Evolutionary conservation across 2,888 invertebrate species (phyloP).

Genomic region (Phytoseiulus persimilis): DNA sequence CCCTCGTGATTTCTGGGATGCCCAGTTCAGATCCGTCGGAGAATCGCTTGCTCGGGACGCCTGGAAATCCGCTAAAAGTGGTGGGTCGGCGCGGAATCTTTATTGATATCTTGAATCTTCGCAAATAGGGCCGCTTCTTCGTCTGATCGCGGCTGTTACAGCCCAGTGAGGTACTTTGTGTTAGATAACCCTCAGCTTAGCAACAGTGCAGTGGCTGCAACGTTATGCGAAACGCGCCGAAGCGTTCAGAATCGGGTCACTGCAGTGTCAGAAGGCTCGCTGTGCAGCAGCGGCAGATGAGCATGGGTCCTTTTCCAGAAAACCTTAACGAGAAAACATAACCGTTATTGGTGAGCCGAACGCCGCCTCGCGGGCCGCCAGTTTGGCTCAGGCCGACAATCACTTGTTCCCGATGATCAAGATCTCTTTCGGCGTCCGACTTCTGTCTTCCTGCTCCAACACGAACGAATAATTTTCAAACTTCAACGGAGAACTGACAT

Average conservation of each 20-base stretch:
- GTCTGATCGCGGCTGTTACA: not conserved
- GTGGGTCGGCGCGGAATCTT: not conserved
- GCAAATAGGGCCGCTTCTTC: not conserved
- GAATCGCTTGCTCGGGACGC: not conserved
- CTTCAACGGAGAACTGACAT: not conserved
- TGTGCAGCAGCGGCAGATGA: not conserved
- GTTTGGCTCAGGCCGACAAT: not conserved
- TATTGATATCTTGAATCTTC: not conserved
- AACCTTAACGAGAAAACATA: not conserved
- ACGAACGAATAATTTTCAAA: not conserved
- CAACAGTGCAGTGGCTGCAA: not conserved
- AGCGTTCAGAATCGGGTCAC: slow-evolving; percentile 5
- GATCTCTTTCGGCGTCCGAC: not conserved
- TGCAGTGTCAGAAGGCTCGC: not conserved
- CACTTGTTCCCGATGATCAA: not conserved
- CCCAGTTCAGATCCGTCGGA: too few species aligned
- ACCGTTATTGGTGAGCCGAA: not conserved
- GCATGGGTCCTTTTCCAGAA: not conserved
- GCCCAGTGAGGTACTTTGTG: not conserved
- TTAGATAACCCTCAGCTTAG: not conserved
- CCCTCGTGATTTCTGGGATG: too few species aligned
- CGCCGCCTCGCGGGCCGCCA: not conserved
- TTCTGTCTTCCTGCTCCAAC: not conserved
- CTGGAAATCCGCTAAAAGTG: not conserved
- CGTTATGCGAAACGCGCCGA: not conserved